Conservation (phyloP, 35 echinoderm and acorn worm species). For the Heliocidaris erythrogramma region DNA sequence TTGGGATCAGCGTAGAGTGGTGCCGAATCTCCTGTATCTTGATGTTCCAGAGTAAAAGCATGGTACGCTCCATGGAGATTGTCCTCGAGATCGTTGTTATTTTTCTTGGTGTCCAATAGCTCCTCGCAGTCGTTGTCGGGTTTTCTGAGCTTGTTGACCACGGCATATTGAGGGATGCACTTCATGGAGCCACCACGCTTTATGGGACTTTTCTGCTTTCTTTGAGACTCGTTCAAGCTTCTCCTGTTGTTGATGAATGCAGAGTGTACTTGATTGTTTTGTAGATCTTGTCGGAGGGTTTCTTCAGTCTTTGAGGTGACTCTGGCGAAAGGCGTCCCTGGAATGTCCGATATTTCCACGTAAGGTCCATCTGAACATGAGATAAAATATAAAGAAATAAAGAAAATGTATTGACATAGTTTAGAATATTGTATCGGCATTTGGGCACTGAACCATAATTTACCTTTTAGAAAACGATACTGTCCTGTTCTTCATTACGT, state of each 20-base stretch:
- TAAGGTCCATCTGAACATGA: slow-evolving; percentile 31
- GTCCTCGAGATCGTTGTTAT: neutral
- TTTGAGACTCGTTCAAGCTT: slow-evolving; percentile 27
- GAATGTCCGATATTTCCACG: slow-evolving; percentile 36
- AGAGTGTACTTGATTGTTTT: neutral
- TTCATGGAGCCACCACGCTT: slow-evolving; percentile 14
- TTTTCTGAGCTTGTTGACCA: slow-evolving; percentile 47
- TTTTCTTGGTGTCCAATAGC: neutral
- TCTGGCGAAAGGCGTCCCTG: neutral
- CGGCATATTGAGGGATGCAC: slow-evolving; percentile 20
- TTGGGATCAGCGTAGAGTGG: slow-evolving; percentile 30
- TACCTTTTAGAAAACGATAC: too few species aligned
- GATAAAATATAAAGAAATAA: neutral
- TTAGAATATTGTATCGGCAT: too few species aligned
- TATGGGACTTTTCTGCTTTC: neutral
- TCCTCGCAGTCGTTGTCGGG: neutral
- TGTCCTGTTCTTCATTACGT: too few species aligned
- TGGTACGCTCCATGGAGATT: slow-evolving; percentile 42
- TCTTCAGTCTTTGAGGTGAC: slow-evolving; percentile 19
- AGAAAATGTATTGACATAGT: neutral
- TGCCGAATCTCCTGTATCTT: neutral
- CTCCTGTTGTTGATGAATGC: neutral
- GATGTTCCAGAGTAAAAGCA: slow-evolving; percentile 21
- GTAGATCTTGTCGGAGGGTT: neutral
- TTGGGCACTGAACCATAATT: too few species aligned